Evolutionary conservation across 2,888 invertebrate species (phyloP), one percentile per base, ranked within the genome.

Genomic region (Torymus aiolomorphi): DNA sequence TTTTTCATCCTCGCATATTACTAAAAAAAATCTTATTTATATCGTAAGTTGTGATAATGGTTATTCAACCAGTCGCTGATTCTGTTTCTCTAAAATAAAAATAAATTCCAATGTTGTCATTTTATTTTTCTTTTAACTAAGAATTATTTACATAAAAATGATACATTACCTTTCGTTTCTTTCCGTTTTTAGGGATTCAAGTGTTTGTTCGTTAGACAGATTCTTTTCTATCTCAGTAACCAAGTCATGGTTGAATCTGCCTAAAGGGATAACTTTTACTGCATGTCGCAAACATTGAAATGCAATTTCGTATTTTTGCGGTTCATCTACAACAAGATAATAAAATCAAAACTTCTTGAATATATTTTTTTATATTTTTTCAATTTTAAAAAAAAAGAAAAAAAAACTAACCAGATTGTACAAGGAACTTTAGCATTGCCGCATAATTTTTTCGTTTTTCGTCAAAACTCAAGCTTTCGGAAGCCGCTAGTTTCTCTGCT

Each of bases 291-390:
- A 24, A n/a, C 76, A 80, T 3, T 80, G 71, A n/a, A 52, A 75
- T 31, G 75, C 63, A 24, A 80, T 20, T 14, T 78, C 57, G 56
- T 74, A 78, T 70, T 78, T 82, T 0, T 78, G 63, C 16, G 75
- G 42, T 1, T 57, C 16, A 57, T 72, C 82, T 80, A 11, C 0
- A 76, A 80, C 5, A 59, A 63, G 51, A 31, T 18, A 61, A 61
- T 12, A n/a, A n/a, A 49, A 63, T 2, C 10, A 56, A 16, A 63
- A 24, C 11, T 24, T 24, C 24, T 24, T 24, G 24, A 24, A 24
- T 24, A 24, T 24, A 3, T n/a, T 2, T 56, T 54, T 24, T 24
- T 51, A 18, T 70, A 3, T 24, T 24, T 56, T 12, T 31, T 18
- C 12, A 59, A 42, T 13, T n/a, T n/a, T n/a, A n/a, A 14, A 31